Base-by-base conservation (phyloP, 2,888 invertebrate species). In the Hemicrepidius hirtus region DNA sequence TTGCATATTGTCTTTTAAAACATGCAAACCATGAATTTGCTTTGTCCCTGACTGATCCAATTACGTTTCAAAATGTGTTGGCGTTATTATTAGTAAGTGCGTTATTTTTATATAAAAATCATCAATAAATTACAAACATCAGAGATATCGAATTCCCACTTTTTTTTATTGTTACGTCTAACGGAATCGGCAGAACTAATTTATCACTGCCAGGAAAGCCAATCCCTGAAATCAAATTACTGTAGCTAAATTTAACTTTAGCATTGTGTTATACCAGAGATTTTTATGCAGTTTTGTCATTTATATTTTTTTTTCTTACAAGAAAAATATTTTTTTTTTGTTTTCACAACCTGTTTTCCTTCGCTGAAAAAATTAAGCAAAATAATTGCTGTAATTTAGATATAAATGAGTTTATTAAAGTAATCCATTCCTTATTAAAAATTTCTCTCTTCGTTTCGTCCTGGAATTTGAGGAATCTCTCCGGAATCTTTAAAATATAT, bases 381-480 rank as follows among this genome's bases (percentile, higher is more conserved):
- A 46, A 20, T 46, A 16, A 46, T 46, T 2, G 46, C 46, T 3
- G 46, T 46, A 46, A 46, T 46, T 18, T 46, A 9, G 46, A 16
- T 46, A 46, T 46, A 46, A 46, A 46, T 20, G 46, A 18, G 46
- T 32, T 28, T 16, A 16, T 53, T 12, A 24, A 44, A 18, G n/a
- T n/a, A n/a, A n/a, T n/a, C n/a, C n/a, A n/a, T n/a, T n/a, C n/a
- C 53, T 28, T 16, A 16, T 53, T 12, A 24, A 44, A 18, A 53
- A 53, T 53, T 53, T 53, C 32, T 53, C 32, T 53, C 32, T 53
- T 53, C 53, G 32, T 53, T 49, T 53, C 28, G 53, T 53, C 28
- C 32, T 6, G 13, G 28, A 28, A 53, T 53, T 28, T 53, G 28
- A 53, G 9, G 53, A 53, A 53, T 53, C 28, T 10, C 28, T 21